phyloP scores from a whole-genome alignment of 2,113 vertebrate genomes.

The Orthonyx spaldingii region DNA sequence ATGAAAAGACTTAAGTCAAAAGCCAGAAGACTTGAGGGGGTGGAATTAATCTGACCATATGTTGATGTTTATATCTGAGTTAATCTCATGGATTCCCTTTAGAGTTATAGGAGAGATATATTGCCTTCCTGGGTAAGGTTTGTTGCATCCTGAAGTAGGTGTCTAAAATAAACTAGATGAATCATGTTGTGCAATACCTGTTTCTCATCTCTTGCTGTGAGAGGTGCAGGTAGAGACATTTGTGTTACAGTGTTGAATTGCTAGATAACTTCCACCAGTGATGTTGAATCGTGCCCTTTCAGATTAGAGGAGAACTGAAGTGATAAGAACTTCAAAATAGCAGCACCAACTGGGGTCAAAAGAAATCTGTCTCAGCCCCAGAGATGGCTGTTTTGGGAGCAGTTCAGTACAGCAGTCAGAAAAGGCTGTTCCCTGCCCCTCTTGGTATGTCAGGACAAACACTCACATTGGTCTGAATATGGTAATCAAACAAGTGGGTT shows the following conservation, averaged over 20 bases:
- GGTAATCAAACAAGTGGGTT: not conserved
- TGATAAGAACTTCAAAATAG: not conserved
- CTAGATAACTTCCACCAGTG: not conserved
- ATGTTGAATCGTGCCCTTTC: not conserved
- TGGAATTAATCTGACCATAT: constrained; percentile 30
- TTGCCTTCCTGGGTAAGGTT: not conserved
- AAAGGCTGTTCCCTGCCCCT: not conserved
- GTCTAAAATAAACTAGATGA: not conserved
- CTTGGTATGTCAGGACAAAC: not conserved
- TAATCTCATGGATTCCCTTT: not conserved
- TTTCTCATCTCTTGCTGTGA: not conserved
- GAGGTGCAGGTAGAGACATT: not conserved
- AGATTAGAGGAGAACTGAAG: not conserved
- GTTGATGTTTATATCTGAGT: constrained; percentile 14
- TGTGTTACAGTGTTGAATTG: not conserved
- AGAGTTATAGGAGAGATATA: not conserved
- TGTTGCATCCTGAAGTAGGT: not conserved
- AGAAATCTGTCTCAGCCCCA: not conserved
- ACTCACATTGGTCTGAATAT: not conserved
- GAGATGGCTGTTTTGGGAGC: not conserved
- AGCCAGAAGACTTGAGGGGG: not conserved
- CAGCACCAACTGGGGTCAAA: not conserved
- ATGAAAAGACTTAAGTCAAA: not conserved
- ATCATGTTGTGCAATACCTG: not conserved
- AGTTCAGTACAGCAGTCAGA: not conserved